Evolutionary conservation across 1,140 invertebrate species (phyloP).

Genomic region (Bombus soroeensis): DNA sequence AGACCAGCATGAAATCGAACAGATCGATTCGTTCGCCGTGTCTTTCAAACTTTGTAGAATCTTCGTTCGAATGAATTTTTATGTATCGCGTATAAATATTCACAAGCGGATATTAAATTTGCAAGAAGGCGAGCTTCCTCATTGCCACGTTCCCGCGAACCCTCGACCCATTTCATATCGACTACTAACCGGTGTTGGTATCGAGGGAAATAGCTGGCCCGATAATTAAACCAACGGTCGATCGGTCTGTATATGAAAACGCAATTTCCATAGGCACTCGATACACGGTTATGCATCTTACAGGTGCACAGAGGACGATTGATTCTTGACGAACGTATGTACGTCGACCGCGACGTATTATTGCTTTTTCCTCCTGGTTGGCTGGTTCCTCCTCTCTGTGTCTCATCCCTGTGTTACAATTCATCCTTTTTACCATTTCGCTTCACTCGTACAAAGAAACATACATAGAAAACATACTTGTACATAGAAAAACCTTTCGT

Average conservation of each 20-base stretch:
- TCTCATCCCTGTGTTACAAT: background rate
- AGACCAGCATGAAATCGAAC: background rate
- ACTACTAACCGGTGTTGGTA: constrained; percentile 24
- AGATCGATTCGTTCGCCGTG: too few species aligned
- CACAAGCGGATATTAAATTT: constrained; percentile 1
- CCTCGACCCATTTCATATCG: constrained; percentile 17
- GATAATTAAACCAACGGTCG: constrained; percentile 52
- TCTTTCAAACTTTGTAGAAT: background rate
- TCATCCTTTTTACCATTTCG: background rate
- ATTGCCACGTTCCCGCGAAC: background rate
- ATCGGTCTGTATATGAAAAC: constrained; percentile 35
- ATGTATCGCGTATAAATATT: constrained; percentile 24
- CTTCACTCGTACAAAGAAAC: too few species aligned
- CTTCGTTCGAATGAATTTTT: background rate
- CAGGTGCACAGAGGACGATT: background rate
- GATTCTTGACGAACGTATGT: constrained; percentile 39
- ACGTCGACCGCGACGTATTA: constrained; percentile 12
- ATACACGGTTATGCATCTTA: constrained; percentile 20
- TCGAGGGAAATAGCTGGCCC: constrained; percentile 20
- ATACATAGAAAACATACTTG: too few species aligned
- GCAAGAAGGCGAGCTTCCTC: background rate
- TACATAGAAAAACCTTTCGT: background rate
- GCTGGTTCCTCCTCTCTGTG: too few species aligned
- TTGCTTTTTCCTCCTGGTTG: background rate
- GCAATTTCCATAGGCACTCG: constrained; percentile 34